A percentile compares a stretch with the other conserved stretches of the same genome.
These are phyloP conservation scores for Terebella lapidaria DNA, from an alignment of 2,888 invertebrate species.

Conservation along the genomic window DNA sequence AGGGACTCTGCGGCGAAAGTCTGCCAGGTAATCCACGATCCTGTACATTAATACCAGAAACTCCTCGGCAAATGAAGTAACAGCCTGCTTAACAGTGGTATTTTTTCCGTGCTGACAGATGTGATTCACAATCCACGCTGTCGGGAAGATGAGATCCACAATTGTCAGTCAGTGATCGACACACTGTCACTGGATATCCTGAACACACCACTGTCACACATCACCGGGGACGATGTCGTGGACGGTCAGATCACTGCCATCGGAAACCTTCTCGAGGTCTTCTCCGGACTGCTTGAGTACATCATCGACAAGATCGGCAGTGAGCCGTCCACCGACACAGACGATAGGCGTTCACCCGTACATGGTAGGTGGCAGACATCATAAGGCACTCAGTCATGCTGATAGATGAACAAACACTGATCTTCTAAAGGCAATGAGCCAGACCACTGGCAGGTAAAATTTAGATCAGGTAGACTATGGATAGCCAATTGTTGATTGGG, in stretches of 20 bases:
- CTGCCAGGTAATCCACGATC: conserved; percentile 26
- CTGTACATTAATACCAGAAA: too few species aligned
- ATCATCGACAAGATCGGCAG: conserved; percentile 47
- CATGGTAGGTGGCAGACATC: too few species aligned
- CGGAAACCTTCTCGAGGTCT: conserved; percentile 47
- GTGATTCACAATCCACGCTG: conserved; percentile 30
- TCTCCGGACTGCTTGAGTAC: conserved; percentile 47
- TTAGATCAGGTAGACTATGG: too few species aligned
- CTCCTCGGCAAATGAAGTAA: too few species aligned
- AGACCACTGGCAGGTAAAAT: not conserved
- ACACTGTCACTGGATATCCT: conserved; percentile 45
- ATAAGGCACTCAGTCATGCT: too few species aligned
- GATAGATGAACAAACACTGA: too few species aligned
- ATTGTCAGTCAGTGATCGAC: conserved; percentile 48
- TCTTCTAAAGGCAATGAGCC: not conserved
- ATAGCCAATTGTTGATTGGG: too few species aligned
- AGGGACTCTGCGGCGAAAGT: conserved; percentile 47
- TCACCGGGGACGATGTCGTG: conserved; percentile 44
- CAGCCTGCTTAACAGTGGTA: too few species aligned
- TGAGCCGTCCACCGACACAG: conserved; percentile 26
- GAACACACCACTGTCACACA: conserved; percentile 49
- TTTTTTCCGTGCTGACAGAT: too few species aligned
- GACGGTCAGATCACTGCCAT: conserved; percentile 36
- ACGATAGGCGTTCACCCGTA: too few species aligned
- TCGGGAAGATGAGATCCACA: conserved; percentile 49